A percentile compares a stretch with the other conserved stretches of the same genome.
phyloP scores from a whole-genome alignment of 1,140 invertebrate species.

The Papilio polytes region DNA sequence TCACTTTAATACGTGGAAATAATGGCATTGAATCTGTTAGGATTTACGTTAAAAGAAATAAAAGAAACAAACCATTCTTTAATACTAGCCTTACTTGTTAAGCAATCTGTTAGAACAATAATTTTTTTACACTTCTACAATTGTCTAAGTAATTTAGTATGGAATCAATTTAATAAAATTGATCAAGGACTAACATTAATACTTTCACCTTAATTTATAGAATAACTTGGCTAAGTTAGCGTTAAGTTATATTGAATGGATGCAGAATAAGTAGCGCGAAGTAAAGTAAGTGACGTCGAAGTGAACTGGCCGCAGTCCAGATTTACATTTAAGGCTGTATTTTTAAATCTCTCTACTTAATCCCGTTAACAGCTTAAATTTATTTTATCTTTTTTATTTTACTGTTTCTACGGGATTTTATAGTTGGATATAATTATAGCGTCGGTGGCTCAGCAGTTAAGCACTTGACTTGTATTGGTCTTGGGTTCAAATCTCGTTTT shows the following conservation, averaged over 20 bases:
- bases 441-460: too few relatives aligned
- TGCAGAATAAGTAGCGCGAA: conserved; percentile 37
- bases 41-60: too few relatives aligned
- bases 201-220: background rate
- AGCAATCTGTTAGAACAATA: too few relatives aligned
- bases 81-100: too few relatives aligned
- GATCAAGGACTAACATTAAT: too few relatives aligned
- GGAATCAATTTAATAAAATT: too few relatives aligned
- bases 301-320: conserved; percentile 57
- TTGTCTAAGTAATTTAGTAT: too few relatives aligned
- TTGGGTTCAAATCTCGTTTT: too few relatives aligned
- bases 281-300: conserved; percentile 45
- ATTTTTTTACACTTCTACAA: too few relatives aligned
- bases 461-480: too few relatives aligned
- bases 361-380: conserved; percentile 38
- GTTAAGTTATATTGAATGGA: conserved; percentile 43
- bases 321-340: conserved; percentile 54
- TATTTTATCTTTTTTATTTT: conserved; percentile 23
- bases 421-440: background rate
- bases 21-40: background rate
- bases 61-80: too few relatives aligned
- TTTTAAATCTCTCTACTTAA: conserved; percentile 43
- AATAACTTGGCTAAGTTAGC: background rate
- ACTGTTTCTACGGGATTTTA: background rate
- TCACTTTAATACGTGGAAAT: background rate